Evolutionary conservation across 2,113 vertebrate species (phyloP).

Genomic region (Ariopsis seemanni): DNA sequence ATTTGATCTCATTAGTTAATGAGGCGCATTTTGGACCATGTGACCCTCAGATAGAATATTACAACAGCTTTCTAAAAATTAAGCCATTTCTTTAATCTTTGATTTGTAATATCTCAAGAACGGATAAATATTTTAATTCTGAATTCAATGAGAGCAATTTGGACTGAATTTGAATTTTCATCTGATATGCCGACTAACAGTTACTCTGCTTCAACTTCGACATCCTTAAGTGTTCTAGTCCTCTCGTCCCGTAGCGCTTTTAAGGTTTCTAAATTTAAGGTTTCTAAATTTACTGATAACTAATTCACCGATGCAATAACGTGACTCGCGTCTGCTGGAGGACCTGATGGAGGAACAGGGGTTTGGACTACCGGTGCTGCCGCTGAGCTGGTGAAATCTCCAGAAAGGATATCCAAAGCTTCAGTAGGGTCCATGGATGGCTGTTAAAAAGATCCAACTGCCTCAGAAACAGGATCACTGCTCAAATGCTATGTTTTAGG

Average conservation of each 20-base stretch:
- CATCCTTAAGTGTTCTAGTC: background rate
- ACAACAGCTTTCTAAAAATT: too few species aligned
- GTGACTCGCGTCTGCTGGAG: slow-evolving; percentile 54
- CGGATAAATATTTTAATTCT: too few species aligned
- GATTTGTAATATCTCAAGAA: too few species aligned
- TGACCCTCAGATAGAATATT: too few species aligned
- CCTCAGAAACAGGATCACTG: background rate
- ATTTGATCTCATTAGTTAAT: too few species aligned
- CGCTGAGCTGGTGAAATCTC: slow-evolving; percentile 40
- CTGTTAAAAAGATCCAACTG: slow-evolving; percentile 15
- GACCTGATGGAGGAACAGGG: slow-evolving; percentile 39
- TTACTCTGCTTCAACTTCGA: background rate
- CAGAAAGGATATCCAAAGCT: slow-evolving; percentile 57
- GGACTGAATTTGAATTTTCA: too few species aligned
- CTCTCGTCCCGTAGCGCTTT: background rate
- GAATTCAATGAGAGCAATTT: too few species aligned
- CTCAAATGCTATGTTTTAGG: background rate
- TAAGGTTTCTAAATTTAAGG: background rate
- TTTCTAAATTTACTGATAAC: background rate
- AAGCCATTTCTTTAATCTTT: too few species aligned
- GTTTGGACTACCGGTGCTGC: slow-evolving; percentile 18
- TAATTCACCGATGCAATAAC: background rate
- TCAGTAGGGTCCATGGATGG: slow-evolving; percentile 51
- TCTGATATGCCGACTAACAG: too few species aligned
- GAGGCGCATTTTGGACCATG: too few species aligned